Evolutionary conservation across 1,140 invertebrate genomes (phyloP).

Genomic region (Drosophila rhopaloa): DNA sequence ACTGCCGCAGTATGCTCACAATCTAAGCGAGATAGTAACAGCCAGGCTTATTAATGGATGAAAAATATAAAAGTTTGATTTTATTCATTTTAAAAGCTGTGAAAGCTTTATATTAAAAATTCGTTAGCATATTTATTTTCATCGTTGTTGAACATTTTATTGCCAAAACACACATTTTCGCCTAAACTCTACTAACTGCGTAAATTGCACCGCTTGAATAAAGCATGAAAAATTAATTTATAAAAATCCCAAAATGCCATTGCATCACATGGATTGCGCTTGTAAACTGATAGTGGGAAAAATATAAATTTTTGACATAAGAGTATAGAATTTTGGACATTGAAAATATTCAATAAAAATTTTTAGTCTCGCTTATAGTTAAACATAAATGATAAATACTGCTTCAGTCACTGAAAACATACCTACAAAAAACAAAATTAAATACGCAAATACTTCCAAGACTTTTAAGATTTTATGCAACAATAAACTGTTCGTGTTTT

Average conservation of each 20-base stretch:
- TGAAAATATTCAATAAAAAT: too few species aligned
- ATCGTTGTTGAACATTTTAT: conserved; percentile 5
- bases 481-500: too few species aligned
- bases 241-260: neutral
- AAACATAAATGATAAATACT: too few species aligned
- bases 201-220: conserved; percentile 18
- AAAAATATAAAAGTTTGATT: neutral
- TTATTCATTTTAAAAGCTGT: conserved; percentile 5
- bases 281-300: too few species aligned
- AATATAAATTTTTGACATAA: too few species aligned
- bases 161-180: conserved; percentile 5
- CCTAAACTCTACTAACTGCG: conserved; percentile 1
- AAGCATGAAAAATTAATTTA: conserved; percentile 15
- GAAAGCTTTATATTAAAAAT: conserved; percentile 2
- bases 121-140: neutral
- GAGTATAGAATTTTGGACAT: too few species aligned
- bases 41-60: conserved; percentile 10
- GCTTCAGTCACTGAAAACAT: too few species aligned
- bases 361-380: too few species aligned
- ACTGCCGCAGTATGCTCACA: conserved; percentile 10
- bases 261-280: neutral
- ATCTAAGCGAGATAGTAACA: conserved; percentile 2
- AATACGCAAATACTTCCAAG: too few species aligned
- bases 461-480: too few species aligned
- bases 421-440: too few species aligned